phyloP scores from a whole-genome alignment of 53 echinoderm and acorn worm species.

The Zoroaster sp. region DNA sequence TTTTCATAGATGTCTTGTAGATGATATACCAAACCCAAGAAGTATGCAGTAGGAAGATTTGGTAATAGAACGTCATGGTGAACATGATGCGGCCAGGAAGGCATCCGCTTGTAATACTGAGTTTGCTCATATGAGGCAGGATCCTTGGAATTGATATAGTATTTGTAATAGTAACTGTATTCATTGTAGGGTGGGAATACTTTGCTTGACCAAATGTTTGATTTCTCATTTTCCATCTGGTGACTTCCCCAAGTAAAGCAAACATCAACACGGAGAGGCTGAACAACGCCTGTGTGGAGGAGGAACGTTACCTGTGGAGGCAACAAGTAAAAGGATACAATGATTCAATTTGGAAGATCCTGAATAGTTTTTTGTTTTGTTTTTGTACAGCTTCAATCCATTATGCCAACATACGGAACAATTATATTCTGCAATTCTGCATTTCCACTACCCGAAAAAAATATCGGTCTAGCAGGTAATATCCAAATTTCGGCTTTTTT shows the following conservation, averaged over 20 bases:
- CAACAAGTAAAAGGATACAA: neutral
- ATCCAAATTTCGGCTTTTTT: too few relatives aligned
- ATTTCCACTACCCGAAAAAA: too few relatives aligned
- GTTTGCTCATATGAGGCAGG: neutral
- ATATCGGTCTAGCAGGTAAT: too few relatives aligned
- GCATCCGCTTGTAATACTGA: neutral
- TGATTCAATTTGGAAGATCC: too few relatives aligned
- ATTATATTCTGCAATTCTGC: too few relatives aligned
- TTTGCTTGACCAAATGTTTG: neutral
- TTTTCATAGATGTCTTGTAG: neutral
- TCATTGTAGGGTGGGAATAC: neutral
- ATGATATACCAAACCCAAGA: neutral
- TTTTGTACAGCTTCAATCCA: too few relatives aligned
- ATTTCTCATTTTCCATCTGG: neutral
- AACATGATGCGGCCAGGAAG: neutral
- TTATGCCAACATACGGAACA: too few relatives aligned
- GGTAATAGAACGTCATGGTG: neutral
- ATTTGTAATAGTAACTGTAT: neutral
- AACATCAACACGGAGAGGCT: neutral
- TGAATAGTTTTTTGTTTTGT: too few relatives aligned
- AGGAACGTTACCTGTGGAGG: neutral
- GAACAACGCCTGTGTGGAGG: conserved; percentile 11
- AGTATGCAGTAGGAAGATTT: conserved; percentile 5
- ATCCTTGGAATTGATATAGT: neutral
- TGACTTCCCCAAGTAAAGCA: neutral